Conservation (phyloP, 1,140 invertebrate species). For the Apis cerana region DNA sequence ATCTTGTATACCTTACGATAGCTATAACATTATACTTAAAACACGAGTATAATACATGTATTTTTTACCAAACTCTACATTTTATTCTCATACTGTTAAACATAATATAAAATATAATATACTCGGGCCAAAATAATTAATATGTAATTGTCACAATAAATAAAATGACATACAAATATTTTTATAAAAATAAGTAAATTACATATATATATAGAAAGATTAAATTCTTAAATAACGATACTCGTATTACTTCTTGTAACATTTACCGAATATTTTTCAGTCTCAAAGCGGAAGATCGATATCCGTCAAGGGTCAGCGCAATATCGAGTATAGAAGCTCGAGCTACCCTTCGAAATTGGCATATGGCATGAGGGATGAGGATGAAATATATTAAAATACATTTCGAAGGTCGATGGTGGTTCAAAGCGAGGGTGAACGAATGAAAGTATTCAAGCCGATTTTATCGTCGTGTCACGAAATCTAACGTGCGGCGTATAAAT, state of each 20-base stretch:
- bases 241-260: not conserved
- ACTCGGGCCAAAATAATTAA: too few relatives aligned
- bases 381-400: constrained; percentile 66
- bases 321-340: constrained; percentile 8
- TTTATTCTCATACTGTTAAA: too few relatives aligned
- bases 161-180: too few relatives aligned
- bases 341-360: constrained; percentile 44
- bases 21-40: too few relatives aligned
- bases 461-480: constrained; percentile 43
- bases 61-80: too few relatives aligned
- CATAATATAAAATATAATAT: too few relatives aligned
- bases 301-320: constrained; percentile 14
- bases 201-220: not conserved
- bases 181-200: too few relatives aligned
- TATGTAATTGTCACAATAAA: too few relatives aligned
- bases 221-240: not conserved
- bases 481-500: not conserved
- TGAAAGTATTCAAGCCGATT: constrained; percentile 53
- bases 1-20: too few relatives aligned
- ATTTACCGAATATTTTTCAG: not conserved
- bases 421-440: constrained; percentile 15
- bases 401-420: constrained; percentile 6
- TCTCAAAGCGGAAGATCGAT: constrained; percentile 14
- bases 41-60: too few relatives aligned
- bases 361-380: constrained; percentile 44